Base-by-base conservation (phyloP, 2,888 invertebrate species). In the Epinotia nisella region DNA sequence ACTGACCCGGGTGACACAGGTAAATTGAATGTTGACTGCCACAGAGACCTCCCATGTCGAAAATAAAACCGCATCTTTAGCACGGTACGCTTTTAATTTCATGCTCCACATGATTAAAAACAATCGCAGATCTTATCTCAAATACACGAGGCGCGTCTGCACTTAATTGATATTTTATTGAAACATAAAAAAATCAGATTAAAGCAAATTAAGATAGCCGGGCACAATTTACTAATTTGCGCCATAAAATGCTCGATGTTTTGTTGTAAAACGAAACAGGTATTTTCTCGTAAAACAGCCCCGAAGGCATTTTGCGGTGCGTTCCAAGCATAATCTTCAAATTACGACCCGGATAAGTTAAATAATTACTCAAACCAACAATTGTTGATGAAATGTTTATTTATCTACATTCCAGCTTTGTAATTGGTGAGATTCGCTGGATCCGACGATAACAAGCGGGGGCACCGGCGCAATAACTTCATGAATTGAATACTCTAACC, bases 161-260 rank as follows among this genome's bases (percentile, higher is more conserved):
- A 29, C 21, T 17, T 72, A 68, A 68, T 72, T 62, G 49, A 62
- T 58, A 68, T 72, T 72, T 72, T 72, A 72, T 72, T 61, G 45
- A 17, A 21, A 62, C 56, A 35, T 67, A 67, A 62, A 72, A n/a
- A 39, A 3, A 24, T 55, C 67, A 51, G 49, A 67, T 62, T 55
- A 64, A 56, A 49, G 10, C 4, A 21, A 55, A 59, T 56, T 45
- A 61, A 68, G 72, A 68, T 35, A 19, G 45, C 15, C 21, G 49
- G 45, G n/a, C 55, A 35, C 45, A 45, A 59, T 65, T 71, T 39
- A 51, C 35, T 71, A 45, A 71, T 66, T 66, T 41, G 58, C 29
- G 19, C 29, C 53, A 35, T 53, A 64, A 51, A 19, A 64, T 17
- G 19, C 2, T 53, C 29, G 53, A 17, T 24, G 35, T 64, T 51